Conservation (phyloP, 2,113 vertebrate genomes). For the Ctenodactylus gundi region DNA sequence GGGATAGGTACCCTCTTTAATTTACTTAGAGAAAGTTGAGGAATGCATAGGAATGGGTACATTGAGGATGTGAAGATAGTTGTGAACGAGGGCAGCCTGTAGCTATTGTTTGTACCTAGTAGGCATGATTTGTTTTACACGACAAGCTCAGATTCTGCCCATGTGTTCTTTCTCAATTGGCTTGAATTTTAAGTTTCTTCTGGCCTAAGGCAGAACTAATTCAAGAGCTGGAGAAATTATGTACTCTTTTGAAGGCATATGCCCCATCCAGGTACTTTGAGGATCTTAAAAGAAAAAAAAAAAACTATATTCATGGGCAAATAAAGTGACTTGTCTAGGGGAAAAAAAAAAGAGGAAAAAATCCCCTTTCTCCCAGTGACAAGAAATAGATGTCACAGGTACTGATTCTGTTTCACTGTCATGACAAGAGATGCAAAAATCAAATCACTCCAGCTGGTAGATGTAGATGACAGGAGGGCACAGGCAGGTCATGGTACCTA, state of each 20-base stretch:
- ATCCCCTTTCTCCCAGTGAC: conserved; percentile 14
- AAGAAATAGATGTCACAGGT: conserved; percentile 45
- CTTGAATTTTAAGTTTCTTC: neutral
- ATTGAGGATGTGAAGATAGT: neutral
- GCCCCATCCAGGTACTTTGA: neutral
- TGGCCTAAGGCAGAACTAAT: neutral
- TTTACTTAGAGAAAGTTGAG: neutral
- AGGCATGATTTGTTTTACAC: neutral
- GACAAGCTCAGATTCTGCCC: neutral
- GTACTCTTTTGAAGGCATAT: neutral
- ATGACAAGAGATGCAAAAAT: conserved; percentile 65
- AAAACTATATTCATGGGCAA: conserved; percentile 52
- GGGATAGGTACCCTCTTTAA: neutral
- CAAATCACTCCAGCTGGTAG: conserved; percentile 53
- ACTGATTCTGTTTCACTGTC: conserved; percentile 34
- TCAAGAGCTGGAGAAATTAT: conserved; percentile 18
- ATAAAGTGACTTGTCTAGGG: neutral
- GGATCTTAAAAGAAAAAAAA: conserved; percentile 8
- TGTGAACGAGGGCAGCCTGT: neutral
- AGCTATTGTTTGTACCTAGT: neutral
- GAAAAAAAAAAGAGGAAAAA: neutral
- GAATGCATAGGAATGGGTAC: neutral
- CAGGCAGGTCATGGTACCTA: conserved; percentile 58
- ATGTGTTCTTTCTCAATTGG: neutral
- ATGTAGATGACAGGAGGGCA: conserved; percentile 58